Conservation (phyloP, 2,113 vertebrate species). For the Mirounga angustirostris region DNA sequence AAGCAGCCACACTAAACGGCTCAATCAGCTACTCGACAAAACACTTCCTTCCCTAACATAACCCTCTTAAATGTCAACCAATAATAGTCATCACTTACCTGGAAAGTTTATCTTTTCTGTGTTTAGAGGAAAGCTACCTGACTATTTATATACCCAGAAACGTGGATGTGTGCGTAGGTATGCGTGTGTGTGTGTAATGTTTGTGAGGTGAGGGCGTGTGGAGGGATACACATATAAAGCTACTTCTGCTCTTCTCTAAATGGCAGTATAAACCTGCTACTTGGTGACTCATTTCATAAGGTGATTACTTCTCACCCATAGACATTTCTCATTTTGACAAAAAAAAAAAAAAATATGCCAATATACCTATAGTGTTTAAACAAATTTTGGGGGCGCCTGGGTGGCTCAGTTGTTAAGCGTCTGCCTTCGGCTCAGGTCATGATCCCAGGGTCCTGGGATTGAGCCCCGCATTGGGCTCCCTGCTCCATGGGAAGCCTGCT, state of each 20-base stretch:
- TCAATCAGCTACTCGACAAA: background rate
- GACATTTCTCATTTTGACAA: conserved; percentile 52
- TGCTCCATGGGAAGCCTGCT: too few relatives aligned
- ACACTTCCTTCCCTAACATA: conserved; percentile 1
- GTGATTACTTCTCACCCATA: conserved; percentile 77
- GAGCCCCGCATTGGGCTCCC: too few relatives aligned
- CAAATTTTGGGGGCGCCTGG: background rate
- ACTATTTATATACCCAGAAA: background rate
- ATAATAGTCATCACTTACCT: conserved; percentile 29
- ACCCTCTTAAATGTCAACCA: conserved; percentile 34
- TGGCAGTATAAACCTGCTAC: conserved; percentile 64
- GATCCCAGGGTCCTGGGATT: too few relatives aligned
- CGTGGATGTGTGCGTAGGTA: background rate
- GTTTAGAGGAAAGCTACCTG: conserved; percentile 43
- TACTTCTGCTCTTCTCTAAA: conserved; percentile 64
- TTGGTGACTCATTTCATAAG: conserved; percentile 71
- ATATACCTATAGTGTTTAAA: background rate
- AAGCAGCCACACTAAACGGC: conserved; percentile 26
- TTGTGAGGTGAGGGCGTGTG: background rate
- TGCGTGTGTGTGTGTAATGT: background rate
- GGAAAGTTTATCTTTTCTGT: background rate
- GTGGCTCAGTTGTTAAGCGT: too few relatives aligned
- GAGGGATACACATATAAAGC: conserved; percentile 31
- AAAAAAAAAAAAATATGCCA: background rate
- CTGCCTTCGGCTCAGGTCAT: too few relatives aligned